Conservation (phyloP, 2,888 invertebrate genomes). For the Athalia cordata region DNA sequence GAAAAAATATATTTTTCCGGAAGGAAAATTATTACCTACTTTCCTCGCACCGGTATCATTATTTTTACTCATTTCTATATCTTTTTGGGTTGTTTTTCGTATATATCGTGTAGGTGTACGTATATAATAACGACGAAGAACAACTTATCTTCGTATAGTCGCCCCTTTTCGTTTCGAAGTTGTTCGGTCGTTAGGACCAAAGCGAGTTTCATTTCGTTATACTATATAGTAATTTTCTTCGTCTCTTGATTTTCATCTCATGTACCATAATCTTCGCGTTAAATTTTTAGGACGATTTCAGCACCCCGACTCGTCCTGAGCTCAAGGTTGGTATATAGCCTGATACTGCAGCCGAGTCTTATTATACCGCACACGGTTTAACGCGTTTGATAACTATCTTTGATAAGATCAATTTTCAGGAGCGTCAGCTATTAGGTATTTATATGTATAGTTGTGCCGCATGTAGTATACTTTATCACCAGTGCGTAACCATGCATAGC, state of each 20-base stretch:
- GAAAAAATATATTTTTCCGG: too few species aligned
- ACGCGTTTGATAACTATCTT: slow-evolving; percentile 27
- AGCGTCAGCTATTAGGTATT: slow-evolving; percentile 23
- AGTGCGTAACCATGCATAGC: slow-evolving; percentile 37
- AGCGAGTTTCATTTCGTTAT: too few species aligned
- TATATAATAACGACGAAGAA: too few species aligned
- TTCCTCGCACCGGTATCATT: too few species aligned
- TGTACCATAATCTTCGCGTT: background rate
- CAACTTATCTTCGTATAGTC: too few species aligned
- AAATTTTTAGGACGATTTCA: slow-evolving; percentile 24
- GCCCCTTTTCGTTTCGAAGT: too few species aligned
- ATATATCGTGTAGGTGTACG: too few species aligned
- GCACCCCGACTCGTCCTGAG: background rate
- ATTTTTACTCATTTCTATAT: too few species aligned
- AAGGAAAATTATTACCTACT: too few species aligned
- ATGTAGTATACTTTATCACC: background rate
- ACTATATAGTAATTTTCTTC: slow-evolving; percentile 4
- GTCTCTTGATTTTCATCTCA: background rate
- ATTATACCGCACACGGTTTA: slow-evolving; percentile 17
- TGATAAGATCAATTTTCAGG: slow-evolving; percentile 40
- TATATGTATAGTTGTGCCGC: background rate
- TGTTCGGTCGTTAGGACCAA: too few species aligned
- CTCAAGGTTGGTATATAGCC: too few species aligned
- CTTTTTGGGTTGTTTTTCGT: too few species aligned
- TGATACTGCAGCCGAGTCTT: background rate